Evolutionary conservation across 1,140 invertebrate genomes (phyloP), one percentile per base, ranked within the genome.

Genomic region (Muscidifurax raptorellus): DNA sequence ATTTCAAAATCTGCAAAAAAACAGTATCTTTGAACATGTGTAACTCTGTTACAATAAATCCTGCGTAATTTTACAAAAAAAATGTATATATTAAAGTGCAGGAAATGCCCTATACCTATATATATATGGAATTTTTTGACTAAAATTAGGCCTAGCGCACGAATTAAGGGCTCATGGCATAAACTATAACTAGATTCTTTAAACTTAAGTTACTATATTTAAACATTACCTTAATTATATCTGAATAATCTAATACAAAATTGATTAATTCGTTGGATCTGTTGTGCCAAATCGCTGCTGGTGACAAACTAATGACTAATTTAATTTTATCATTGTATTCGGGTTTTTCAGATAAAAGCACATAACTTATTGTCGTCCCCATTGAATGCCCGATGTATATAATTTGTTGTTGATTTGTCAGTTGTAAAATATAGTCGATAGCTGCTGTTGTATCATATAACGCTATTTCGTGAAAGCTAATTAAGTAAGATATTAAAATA

Each of bases 311-410:
- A 30, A 95, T 88, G 75, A 91, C 86, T 1, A 93, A 83, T 76
- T 86, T 89, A 32, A 95, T 91, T 88, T 95, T 95, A 0, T 91
- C 86, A 86, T 95, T 95, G 85, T 95, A 95, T 82, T 95, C 93
- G 0, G 94, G 94, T 59, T 86, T 90, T 85, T 91, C 90, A 5
- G 94, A 94, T 78, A 94, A 92, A 85, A 93, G 85, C 1, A 90
- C 89, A 77, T 92, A 96, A 83, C 94, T 94, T 0, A 91, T 85
- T 0, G 94, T 94, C 4, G 95, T 96, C 22, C 96, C 96, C 92
- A 97, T 95, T 1, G 95, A 96, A 89, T 97, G 95, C 15, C 95
- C 95, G 44, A 95, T 90, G 66, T 95, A 95, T 86, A 94, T 94
- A 9, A 97, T 83, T 76, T 95, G 92, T n/a, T 91, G 87, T 76